Base-by-base conservation (phyloP, 2,888 invertebrate species). In the Schizaphis graminum region DNA sequence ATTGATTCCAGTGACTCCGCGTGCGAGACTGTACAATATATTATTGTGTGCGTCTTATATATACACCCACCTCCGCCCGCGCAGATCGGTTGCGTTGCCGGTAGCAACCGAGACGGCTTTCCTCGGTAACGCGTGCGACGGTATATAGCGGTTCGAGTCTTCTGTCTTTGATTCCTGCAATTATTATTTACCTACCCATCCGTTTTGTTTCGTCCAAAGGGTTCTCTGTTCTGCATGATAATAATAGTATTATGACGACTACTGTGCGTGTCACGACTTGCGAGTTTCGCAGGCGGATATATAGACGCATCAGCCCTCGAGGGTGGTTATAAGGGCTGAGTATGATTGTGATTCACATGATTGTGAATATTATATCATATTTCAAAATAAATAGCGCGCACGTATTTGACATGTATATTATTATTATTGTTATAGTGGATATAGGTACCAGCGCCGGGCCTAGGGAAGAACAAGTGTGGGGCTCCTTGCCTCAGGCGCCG, bases 1-100 rank as follows among this genome's bases (percentile, higher is more conserved):
- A 93, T 93, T 93, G 92, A 93, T 93, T 93, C 92, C 77, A 53
- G 26, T 10, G 87, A 87, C 87, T 92, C 21, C 61, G 87, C 77
- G 35, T 35, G 87, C 21, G 67, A 53, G 24, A 91, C 84, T 5
- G 21, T 89, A 44, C 89, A 28, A n/a, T 47, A 77, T 35, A 77
- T 21, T 77, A 77, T 21, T 77, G 21, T 77, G 35, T 77, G 35
- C 35, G 35, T 77, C 77, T 77, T 77, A 77, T 77, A 35, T 35
- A 35, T 35, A 77, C 77, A 7, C 77, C 7, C 77, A 21, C 16
- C 77, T 35, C 16, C 5, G 77, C 77, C 77, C 35, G 7, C 7
- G 7, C 35, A 21, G 86, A 47, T 47, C 86, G 16, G 47, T 28
- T 28, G 13, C 89, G 89, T 89, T 89, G 89, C 89, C 61, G 57